A percentile compares a stretch with the other conserved stretches of the same genome.
Evolutionary conservation across 2,888 invertebrate species (phyloP).

Genomic region (Andrena bicolor): DNA sequence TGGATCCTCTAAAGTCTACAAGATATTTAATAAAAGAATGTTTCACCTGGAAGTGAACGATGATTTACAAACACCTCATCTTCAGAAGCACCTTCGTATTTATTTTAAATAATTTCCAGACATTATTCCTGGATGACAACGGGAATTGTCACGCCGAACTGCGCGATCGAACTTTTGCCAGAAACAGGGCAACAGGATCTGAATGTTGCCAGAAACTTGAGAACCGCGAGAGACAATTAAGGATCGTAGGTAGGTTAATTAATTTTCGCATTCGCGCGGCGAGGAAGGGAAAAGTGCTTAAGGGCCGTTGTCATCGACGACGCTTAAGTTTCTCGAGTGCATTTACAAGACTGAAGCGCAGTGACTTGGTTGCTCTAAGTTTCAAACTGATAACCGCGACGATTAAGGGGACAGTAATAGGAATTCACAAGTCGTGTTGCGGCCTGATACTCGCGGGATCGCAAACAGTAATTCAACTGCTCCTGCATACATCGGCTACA

Average conservation of each 20-base stretch:
- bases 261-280: conserved; percentile 13
- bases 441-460: conserved; percentile 27
- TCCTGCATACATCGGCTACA: not conserved
- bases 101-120: too few relatives aligned
- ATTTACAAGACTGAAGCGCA: conserved; percentile 37
- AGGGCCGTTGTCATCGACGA: conserved; percentile 37
- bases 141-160: too few relatives aligned
- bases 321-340: conserved; percentile 30
- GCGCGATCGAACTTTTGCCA: too few relatives aligned
- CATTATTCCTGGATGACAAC: too few relatives aligned
- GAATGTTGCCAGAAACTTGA: too few relatives aligned
- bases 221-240: too few relatives aligned
- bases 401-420: conserved; percentile 57
- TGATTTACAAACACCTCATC: too few relatives aligned
- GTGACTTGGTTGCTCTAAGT: conserved; percentile 46
- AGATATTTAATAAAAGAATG: too few relatives aligned
- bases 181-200: too few relatives aligned
- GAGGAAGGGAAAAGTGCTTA: conserved; percentile 42
- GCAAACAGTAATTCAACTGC: conserved; percentile 40
- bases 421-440: conserved; percentile 53
- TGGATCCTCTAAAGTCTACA: too few relatives aligned
- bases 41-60: too few relatives aligned
- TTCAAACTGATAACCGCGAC: conserved; percentile 62
- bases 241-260: conserved; percentile 19
- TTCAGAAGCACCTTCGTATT: too few relatives aligned